A percentile compares a stretch with the other conserved stretches of the same genome.
These are phyloP conservation scores for Stictocephala bisonia DNA, from an alignment of 2,888 invertebrate genomes.

Conservation along the genomic window DNA sequence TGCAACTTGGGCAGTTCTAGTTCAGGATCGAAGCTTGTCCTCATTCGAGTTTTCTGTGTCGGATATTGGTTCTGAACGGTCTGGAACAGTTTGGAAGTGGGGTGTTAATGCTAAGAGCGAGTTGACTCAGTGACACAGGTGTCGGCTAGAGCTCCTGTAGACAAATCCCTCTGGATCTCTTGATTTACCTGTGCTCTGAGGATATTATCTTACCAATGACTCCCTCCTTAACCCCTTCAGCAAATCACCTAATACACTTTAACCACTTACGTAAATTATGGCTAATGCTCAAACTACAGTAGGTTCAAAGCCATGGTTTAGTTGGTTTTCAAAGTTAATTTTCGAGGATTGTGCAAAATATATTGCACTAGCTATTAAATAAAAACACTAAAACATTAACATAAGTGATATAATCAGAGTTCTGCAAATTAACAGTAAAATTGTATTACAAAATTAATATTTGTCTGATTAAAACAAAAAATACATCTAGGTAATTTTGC, in stretches of 20 bases:
- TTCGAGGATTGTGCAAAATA: too few relatives aligned
- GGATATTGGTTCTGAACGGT: conserved; percentile 81
- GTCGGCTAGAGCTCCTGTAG: neutral
- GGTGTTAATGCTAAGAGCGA: conserved; percentile 29
- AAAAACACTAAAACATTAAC: too few relatives aligned
- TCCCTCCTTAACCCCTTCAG: conserved; percentile 29
- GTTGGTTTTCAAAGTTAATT: too few relatives aligned
- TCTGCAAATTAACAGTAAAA: too few relatives aligned
- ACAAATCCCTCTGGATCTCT: conserved; percentile 36
- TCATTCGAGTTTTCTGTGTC: conserved; percentile 92
- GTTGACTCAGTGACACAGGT: conserved; percentile 28
- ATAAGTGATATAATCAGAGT: too few relatives aligned
- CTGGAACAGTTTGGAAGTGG: conserved; percentile 66
- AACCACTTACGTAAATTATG: conserved; percentile 38
- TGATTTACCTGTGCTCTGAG: conserved; percentile 37
- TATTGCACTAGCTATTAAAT: too few relatives aligned
- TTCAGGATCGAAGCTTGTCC: conserved; percentile 97
- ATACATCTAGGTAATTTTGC: too few relatives aligned
- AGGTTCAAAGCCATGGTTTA: too few relatives aligned
- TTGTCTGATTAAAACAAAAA: too few relatives aligned
- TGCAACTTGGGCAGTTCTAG: conserved; percentile 95
- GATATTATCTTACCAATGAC: conserved; percentile 41
- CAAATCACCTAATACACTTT: conserved; percentile 38
- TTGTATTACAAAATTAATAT: too few relatives aligned
- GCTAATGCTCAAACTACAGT: neutral